A percentile compares a stretch with the other conserved stretches of the same genome.
phyloP scores from a whole-genome alignment of 2,113 vertebrate species.

The Anarhynchus alexandrinus region DNA sequence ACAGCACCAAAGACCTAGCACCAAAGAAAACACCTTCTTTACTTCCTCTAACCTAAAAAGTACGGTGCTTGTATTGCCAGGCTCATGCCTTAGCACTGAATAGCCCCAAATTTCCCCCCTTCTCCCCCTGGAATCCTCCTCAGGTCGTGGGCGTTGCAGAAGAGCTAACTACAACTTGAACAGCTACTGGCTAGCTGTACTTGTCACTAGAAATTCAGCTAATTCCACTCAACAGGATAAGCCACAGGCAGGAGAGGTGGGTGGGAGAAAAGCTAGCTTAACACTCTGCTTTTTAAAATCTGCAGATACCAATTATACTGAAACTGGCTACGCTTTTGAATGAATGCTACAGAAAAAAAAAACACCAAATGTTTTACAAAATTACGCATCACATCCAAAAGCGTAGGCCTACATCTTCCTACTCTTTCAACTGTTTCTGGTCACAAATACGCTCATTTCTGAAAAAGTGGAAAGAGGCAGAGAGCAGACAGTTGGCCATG shows the following conservation, averaged over 20 bases:
- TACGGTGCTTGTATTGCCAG: background rate
- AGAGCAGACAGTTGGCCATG: background rate
- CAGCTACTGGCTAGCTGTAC: background rate
- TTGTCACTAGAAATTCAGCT: conserved; percentile 65
- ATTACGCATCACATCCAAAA: background rate
- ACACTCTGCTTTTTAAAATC: background rate
- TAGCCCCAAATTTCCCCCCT: background rate
- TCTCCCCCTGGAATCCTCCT: background rate
- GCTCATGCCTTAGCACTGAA: background rate
- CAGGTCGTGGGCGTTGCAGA: background rate
- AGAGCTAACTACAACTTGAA: background rate
- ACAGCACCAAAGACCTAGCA: background rate
- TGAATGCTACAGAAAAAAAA: background rate
- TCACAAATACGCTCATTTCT: background rate
- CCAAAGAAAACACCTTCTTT: background rate
- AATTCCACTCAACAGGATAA: conserved; percentile 72
- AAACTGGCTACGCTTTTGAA: conserved; percentile 8
- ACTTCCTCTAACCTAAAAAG: background rate
- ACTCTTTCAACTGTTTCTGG: background rate
- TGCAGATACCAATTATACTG: background rate
- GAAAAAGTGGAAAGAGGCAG: background rate
- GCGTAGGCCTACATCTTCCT: background rate
- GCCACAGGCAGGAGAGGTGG: background rate
- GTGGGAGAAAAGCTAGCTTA: conserved; percentile 16
- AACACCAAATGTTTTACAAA: background rate